Percentiles rank a stretch among this genome's conserved stretches.
Conservation (phyloP, 2,797 vertebrate species). For the Clarias fuscus region DNA sequence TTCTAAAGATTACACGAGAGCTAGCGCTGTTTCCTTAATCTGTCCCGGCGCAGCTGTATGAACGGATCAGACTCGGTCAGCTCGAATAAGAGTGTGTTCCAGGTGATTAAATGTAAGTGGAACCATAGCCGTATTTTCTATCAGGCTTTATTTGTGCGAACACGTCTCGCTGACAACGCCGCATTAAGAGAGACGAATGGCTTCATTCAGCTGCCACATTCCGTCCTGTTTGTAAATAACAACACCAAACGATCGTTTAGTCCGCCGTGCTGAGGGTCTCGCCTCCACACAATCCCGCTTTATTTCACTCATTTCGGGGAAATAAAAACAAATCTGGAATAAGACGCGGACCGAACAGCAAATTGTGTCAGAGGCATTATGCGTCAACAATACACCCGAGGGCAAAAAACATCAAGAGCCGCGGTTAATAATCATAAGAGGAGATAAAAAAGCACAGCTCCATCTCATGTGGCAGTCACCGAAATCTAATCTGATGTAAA, state of each 20-base stretch:
- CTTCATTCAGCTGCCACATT: conserved; percentile 66
- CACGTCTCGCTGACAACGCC: conserved; percentile 63
- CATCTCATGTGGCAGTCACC: conserved; percentile 38
- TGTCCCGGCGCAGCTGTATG: neutral
- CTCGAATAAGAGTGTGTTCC: neutral
- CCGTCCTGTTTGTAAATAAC: conserved; percentile 62
- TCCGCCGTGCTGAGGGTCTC: neutral
- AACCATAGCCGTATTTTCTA: conserved; percentile 12
- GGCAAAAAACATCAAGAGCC: conserved; percentile 18
- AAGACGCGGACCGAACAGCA: conserved; percentile 46
- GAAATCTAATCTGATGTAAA: conserved; percentile 53
- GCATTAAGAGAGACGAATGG: conserved; percentile 68
- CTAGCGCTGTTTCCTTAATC: neutral
- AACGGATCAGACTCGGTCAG: neutral
- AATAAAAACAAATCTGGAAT: conserved; percentile 62
- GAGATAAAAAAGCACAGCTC: conserved; percentile 32
- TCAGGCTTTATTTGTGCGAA: conserved; percentile 70
- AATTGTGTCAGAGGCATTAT: conserved; percentile 47
- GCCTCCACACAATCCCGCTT: neutral
- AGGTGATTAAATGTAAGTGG: neutral
- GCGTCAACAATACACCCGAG: conserved; percentile 56
- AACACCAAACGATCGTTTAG: conserved; percentile 65
- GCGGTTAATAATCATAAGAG: conserved; percentile 56
- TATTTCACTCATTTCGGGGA: conserved; percentile 44
- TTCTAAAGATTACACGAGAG: neutral